Evolutionary conservation across 2,888 invertebrate species (phyloP), one percentile per base, ranked within the genome.

Genomic region (Actias luna): DNA sequence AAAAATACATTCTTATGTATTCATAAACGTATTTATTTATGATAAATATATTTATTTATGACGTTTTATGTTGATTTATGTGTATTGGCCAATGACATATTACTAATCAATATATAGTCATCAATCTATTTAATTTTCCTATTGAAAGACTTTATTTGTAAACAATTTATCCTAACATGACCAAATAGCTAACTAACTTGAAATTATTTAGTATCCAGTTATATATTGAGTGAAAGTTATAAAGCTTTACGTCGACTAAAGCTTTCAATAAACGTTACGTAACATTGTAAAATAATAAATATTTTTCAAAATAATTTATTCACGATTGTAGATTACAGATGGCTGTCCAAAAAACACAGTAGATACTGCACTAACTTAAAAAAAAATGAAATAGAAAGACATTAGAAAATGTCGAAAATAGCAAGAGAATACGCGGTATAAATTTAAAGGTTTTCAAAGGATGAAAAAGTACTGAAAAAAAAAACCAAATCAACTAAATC

Each of bases 161-260:
- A n/a, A n/a, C n/a, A n/a, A 52, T 27, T 52, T 25, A 52, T 52
- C 50, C 27, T 10, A 5, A 52, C 16, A 1, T 16, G 5, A 5
- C 5, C n/a, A 29, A 55, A 55, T 16, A n/a, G 16, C 29, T 29
- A 29, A 4, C 55, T 5, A 7, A 5, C n/a, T 55, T 55, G 29
- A 55, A 29, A 55, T 55, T 29, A 55, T 50, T 25, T 25, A 50
- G 46, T 50, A 25, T 50, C 55, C 29, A 55, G 55, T 55, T 55
- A 29, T n/a, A 55, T 7, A 29, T 16, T 7, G 10, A 33, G 61
- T 42, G 61, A 62, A 58, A 62, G 61, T 58, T 18, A 16, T 58
- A 58, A 62, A 58, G 58, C 58, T 39, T 27, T 29, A 16, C 16
- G 14, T 39, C 31, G 57, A 39, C 36, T 39, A 57, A 55, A 36